Evolutionary conservation across 92 coral and sea anemone genomes (phyloP).

Genomic region (Hydrozoanthus gracilis): DNA sequence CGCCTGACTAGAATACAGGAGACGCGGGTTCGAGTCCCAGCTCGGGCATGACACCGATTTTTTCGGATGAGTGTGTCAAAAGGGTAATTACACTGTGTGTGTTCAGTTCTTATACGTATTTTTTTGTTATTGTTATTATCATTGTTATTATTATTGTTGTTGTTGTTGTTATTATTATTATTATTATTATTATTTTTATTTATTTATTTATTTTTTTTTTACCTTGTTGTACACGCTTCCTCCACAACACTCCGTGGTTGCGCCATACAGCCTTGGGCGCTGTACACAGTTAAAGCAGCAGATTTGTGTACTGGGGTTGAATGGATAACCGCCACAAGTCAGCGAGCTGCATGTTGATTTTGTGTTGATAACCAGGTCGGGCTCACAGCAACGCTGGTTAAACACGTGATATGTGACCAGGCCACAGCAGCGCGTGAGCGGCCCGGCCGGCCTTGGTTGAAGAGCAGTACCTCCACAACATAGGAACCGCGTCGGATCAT

Average conservation of each 20-base stretch:
- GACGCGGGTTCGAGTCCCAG: too few species aligned
- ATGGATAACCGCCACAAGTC: constrained; percentile 11
- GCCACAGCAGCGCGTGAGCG: constrained; percentile 16
- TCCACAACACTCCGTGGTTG: constrained; percentile 34
- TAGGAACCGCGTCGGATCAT: constrained; percentile 31
- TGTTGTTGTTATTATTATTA: too few species aligned
- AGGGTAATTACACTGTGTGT: too few species aligned
- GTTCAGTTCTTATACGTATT: too few species aligned
- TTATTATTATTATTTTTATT: not conserved
- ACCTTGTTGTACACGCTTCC: constrained; percentile 25
- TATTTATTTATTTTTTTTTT: not conserved
- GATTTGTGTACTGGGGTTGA: constrained; percentile 12
- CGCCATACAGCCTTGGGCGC: constrained; percentile 3
- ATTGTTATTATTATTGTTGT: not conserved
- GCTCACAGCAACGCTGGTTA: constrained; percentile 25
- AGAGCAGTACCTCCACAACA: constrained; percentile 41
- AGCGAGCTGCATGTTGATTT: constrained; percentile 9
- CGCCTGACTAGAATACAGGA: too few species aligned
- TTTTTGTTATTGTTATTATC: too few species aligned
- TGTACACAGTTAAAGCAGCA: constrained; percentile 29
- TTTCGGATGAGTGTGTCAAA: too few species aligned
- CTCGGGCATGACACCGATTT: too few species aligned
- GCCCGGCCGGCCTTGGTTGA: constrained; percentile 11
- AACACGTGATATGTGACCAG: not conserved
- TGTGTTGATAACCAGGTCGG: not conserved